These are phyloP conservation scores for Watsonalla cultraria DNA, from an alignment of 2,888 invertebrate species.

Conservation along the genomic window DNA sequence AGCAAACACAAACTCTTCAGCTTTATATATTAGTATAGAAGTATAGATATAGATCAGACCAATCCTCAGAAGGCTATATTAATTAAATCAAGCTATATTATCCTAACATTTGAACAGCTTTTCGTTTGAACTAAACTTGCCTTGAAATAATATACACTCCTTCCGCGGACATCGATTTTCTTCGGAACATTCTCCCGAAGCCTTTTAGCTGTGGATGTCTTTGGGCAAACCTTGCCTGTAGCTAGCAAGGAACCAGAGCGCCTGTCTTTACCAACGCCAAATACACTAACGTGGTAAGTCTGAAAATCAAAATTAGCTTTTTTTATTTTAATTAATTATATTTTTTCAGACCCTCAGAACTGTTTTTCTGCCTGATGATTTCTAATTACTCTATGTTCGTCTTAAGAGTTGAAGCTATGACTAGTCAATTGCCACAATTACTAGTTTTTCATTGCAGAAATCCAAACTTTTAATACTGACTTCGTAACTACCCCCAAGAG, in stretches of 20 bases:
- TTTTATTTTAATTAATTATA: too few species aligned
- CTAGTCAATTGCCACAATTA: too few species aligned
- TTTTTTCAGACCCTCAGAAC: too few species aligned
- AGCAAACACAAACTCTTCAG: too few species aligned
- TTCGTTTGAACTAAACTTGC: slow-evolving; percentile 22
- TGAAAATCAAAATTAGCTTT: slow-evolving; percentile 18
- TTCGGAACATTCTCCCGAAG: slow-evolving; percentile 54
- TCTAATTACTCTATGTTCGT: too few species aligned
- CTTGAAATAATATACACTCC: slow-evolving; percentile 64
- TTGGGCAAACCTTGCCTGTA: slow-evolving; percentile 51
- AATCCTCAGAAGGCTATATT: neutral
- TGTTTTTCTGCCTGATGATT: too few species aligned
- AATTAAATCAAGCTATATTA: neutral
- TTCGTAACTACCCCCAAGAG: too few species aligned
- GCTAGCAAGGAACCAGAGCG: slow-evolving; percentile 56
- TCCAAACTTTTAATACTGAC: too few species aligned
- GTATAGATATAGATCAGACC: too few species aligned
- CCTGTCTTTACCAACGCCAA: slow-evolving; percentile 57
- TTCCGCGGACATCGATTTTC: slow-evolving; percentile 50
- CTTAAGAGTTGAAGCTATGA: too few species aligned
- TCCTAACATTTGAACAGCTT: neutral
- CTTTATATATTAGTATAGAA: too few species aligned
- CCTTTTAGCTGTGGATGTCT: slow-evolving; percentile 59
- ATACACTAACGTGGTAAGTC: slow-evolving; percentile 66
- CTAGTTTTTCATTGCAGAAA: too few species aligned